Percentiles rank a stretch among this genome's conserved stretches.
These are phyloP conservation scores for Pluvialis apricaria DNA, from an alignment of 2,113 vertebrate genomes.

Conservation along the genomic window DNA sequence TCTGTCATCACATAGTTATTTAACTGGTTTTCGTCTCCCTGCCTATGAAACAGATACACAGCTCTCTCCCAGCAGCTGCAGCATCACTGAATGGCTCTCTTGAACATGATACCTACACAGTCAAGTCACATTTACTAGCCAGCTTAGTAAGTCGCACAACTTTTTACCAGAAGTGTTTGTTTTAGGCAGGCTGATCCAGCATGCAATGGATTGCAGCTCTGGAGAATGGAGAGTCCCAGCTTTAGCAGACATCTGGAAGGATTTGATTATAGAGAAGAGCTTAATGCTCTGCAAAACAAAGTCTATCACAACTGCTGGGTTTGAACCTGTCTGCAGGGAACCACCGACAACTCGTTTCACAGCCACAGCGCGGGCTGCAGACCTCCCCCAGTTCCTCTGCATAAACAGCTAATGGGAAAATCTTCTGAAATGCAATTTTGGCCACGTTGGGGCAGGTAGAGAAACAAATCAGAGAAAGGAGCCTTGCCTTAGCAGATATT, in stretches of 20 bases:
- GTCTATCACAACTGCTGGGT: not conserved
- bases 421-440: not conserved
- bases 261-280: not conserved
- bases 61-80: not conserved
- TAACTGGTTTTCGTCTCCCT: not conserved
- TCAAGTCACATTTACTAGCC: not conserved
- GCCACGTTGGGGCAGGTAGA: not conserved
- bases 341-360: not conserved
- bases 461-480: not conserved
- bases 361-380: not conserved
- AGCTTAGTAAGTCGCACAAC: not conserved
- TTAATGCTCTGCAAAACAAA: not conserved
- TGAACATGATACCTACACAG: not conserved
- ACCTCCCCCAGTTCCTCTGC: not conserved
- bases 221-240: not conserved
- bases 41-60: not conserved
- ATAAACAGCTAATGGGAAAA: not conserved
- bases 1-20: slow-evolving; percentile 7
- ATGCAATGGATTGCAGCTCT: not conserved
- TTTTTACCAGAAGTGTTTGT: not conserved
- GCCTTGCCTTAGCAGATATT: not conserved
- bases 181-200: not conserved
- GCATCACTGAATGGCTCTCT: not conserved
- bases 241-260: not conserved
- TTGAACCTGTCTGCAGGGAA: not conserved